These are phyloP conservation scores for Antrozous pallidus DNA, from an alignment of 2,797 vertebrate species.

Conservation along the genomic window DNA sequence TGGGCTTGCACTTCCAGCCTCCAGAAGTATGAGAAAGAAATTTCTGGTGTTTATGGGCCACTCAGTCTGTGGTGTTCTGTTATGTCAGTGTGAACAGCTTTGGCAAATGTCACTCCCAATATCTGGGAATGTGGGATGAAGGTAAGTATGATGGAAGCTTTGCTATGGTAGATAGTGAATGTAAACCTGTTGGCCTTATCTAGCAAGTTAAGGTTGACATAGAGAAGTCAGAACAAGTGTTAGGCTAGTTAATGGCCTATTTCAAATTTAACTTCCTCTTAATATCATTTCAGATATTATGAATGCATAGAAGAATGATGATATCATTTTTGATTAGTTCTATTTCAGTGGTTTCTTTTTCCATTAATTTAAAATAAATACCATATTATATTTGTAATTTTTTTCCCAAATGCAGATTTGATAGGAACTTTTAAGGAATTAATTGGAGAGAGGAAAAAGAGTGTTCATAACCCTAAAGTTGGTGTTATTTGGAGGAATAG, in stretches of 20 bases:
- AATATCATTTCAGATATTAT: neutral
- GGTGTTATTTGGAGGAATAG: neutral
- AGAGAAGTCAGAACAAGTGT: neutral
- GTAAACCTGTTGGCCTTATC: neutral
- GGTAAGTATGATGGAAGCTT: neutral
- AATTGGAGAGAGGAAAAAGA: neutral
- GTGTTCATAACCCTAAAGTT: neutral
- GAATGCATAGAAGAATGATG: neutral
- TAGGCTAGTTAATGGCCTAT: neutral
- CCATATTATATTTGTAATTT: neutral
- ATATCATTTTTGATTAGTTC: neutral
- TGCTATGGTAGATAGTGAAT: neutral
- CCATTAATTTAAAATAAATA: neutral
- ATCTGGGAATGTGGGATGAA: neutral
- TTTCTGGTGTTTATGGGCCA: neutral
- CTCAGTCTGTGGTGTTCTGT: neutral
- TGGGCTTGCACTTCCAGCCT: neutral
- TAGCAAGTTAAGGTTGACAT: neutral
- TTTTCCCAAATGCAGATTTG: neutral
- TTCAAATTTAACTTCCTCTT: neutral
- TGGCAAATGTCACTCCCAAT: neutral
- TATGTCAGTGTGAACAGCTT: neutral
- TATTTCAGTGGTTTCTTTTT: constrained; percentile 6
- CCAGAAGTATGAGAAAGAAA: neutral
- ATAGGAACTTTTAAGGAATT: neutral